These are phyloP conservation scores for Moxostoma hubbsi DNA, from an alignment of 2,797 vertebrate genomes.

Conservation along the genomic window DNA sequence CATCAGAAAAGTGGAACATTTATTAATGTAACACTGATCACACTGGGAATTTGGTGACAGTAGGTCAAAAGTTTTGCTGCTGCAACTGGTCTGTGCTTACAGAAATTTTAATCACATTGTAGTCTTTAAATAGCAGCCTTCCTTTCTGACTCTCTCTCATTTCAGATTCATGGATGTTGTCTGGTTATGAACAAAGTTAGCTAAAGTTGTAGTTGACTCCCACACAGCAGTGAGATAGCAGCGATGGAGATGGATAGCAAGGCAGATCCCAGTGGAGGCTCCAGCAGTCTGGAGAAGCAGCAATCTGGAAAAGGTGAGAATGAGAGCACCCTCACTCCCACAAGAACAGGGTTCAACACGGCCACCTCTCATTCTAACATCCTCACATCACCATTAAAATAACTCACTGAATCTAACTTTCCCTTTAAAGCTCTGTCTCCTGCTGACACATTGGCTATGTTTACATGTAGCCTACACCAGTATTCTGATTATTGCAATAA, in stretches of 20 bases:
- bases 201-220: constrained; percentile 36
- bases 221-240: constrained; percentile 20
- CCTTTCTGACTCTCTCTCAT: background rate
- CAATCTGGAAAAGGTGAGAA: constrained; percentile 37
- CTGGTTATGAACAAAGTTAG: background rate
- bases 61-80: no score
- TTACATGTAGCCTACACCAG: no score
- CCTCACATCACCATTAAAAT: constrained; percentile 23
- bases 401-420: constrained; percentile 11
- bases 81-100: no score
- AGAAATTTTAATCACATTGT: no score
- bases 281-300: constrained; percentile 27
- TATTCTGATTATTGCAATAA: no score
- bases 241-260: constrained; percentile 24
- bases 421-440: constrained; percentile 4
- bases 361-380: constrained; percentile 7
- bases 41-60: no score
- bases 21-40: no score
- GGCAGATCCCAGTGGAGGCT: constrained; percentile 18
- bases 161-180: background rate
- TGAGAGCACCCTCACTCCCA: constrained; percentile 26
- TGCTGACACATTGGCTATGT: background rate
- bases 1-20: no score
- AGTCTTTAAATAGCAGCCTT: no score
- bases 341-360: constrained; percentile 7